Evolutionary conservation across 2,888 invertebrate species (phyloP).

Genomic region (Meiosimyza decipiens): DNA sequence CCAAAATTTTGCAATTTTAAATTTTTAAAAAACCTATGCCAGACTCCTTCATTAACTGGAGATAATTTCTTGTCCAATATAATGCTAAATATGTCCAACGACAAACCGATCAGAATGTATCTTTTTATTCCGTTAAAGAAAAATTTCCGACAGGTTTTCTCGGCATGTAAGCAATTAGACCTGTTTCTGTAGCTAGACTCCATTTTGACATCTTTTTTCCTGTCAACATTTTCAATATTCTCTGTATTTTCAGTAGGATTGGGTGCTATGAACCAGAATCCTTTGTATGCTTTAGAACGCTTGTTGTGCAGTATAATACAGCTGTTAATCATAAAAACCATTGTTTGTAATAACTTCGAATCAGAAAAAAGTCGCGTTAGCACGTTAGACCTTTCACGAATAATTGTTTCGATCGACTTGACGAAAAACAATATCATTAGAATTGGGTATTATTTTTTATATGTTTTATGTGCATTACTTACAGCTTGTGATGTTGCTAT

Average conservation of each 20-base stretch:
- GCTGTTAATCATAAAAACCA: constrained; percentile 58
- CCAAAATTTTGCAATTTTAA: constrained; percentile 36
- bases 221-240: background rate
- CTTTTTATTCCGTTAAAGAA: constrained; percentile 50
- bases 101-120: constrained; percentile 49
- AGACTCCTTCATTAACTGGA: background rate
- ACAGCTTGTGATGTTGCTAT: constrained; percentile 55
- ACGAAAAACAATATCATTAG: background rate
- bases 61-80: constrained; percentile 40
- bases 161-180: constrained; percentile 37
- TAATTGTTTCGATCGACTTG: constrained; percentile 51
- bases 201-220: background rate
- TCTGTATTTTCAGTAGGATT: constrained; percentile 1
- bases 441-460: background rate
- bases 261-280: constrained; percentile 56
- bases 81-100: constrained; percentile 51
- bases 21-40: constrained; percentile 20
- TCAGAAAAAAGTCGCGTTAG: constrained; percentile 44
- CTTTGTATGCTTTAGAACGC: constrained; percentile 44
- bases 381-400: constrained; percentile 46
- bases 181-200: background rate
- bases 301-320: constrained; percentile 51
- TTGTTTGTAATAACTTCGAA: constrained; percentile 49
- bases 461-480: constrained; percentile 40
- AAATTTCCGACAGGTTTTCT: constrained; percentile 38